These are phyloP conservation scores for Molossus molossus DNA, from an alignment of 2,797 vertebrate species.

Conservation along the genomic window DNA sequence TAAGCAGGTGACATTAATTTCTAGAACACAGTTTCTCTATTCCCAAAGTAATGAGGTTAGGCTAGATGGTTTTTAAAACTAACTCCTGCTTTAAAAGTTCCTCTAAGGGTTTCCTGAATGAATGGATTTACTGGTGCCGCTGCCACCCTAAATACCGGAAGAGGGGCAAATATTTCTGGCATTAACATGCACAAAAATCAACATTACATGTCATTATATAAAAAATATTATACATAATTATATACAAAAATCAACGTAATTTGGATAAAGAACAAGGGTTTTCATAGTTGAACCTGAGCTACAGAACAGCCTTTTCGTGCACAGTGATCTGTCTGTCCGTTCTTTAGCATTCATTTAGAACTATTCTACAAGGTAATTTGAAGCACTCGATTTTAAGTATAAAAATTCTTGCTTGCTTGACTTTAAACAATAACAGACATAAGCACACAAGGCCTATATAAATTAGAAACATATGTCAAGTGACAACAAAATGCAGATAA, in stretches of 20 bases:
- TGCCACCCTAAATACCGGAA: neutral
- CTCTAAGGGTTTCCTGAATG: conserved; percentile 32
- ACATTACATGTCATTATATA: neutral
- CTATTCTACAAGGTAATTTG: conserved; percentile 73
- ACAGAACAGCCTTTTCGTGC: neutral
- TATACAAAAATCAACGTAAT: neutral
- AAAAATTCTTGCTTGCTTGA: conserved; percentile 64
- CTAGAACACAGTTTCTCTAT: neutral
- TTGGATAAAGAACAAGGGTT: neutral
- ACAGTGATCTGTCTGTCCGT: neutral
- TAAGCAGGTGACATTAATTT: conserved; percentile 41
- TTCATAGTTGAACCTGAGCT: conserved; percentile 3
- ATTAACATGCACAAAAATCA: neutral
- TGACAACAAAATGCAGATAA: conserved; percentile 70
- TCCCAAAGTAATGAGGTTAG: conserved; percentile 36
- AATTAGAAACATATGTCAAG: conserved; percentile 73
- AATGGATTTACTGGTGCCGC: neutral
- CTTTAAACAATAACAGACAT: conserved; percentile 75
- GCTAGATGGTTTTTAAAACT: conserved; percentile 21
- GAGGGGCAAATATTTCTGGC: neutral
- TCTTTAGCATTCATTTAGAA: conserved; percentile 63
- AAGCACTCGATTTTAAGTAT: conserved; percentile 73
- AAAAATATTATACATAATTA: conserved; percentile 40
- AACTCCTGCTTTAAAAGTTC: conserved; percentile 45
- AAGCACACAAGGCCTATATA: conserved; percentile 16